phyloP scores from a whole-genome alignment of 2,888 invertebrate species.

The Beris chalybata region DNA sequence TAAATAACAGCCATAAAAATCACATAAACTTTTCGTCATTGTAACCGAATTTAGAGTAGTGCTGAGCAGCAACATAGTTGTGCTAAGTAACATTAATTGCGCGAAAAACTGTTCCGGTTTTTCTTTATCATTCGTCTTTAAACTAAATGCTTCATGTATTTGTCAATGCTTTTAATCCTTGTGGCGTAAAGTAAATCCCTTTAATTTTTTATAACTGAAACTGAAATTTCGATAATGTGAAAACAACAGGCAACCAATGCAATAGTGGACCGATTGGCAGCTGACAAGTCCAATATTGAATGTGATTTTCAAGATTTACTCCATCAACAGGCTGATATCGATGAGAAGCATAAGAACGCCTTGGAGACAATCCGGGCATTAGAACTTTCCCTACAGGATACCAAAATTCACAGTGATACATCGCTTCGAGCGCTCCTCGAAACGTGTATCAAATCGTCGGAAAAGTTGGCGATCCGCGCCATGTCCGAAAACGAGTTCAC shows the following conservation, averaged over 20 bases:
- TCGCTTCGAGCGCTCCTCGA: constrained; percentile 43
- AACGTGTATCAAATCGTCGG: constrained; percentile 44
- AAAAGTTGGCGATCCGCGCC: constrained; percentile 43
- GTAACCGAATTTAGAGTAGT: too few relatives aligned
- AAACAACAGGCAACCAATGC: constrained; percentile 62
- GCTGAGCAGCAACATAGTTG: too few relatives aligned
- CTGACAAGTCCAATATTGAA: constrained; percentile 58
- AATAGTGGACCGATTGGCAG: constrained; percentile 64
- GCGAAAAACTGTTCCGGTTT: too few relatives aligned
- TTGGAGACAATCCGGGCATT: constrained; percentile 44
- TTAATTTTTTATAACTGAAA: background rate
- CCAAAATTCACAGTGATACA: constrained; percentile 50
- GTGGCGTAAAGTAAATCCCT: background rate
- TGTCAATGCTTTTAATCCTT: background rate
- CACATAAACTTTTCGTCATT: too few relatives aligned
- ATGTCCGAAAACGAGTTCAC: constrained; percentile 44
- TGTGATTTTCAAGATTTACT: constrained; percentile 67
- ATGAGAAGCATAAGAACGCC: constrained; percentile 56
- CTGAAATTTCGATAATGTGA: background rate
- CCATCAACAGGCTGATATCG: constrained; percentile 68
- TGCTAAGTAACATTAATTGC: too few relatives aligned
- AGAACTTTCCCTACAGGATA: constrained; percentile 45
- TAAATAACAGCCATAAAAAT: too few relatives aligned
- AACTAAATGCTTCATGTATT: too few relatives aligned
- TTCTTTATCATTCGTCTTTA: too few relatives aligned